phyloP scores from a whole-genome alignment of 2,113 vertebrate species.

The Astur gentilis region DNA sequence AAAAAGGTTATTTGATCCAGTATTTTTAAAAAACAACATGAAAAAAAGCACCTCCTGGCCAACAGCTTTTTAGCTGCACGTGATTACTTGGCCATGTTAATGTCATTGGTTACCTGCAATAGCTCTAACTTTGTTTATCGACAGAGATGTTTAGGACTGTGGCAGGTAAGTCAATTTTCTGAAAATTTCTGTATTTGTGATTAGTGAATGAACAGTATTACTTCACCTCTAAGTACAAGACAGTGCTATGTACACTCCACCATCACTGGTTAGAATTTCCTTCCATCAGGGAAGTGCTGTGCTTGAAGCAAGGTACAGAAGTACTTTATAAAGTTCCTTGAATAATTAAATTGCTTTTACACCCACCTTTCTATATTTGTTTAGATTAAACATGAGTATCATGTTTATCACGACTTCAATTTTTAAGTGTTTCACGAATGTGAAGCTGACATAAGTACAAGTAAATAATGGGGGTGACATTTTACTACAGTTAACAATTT shows the following conservation, averaged over 20 bases:
- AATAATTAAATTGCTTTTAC: not conserved
- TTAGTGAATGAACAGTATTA: not conserved
- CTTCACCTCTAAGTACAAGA: not conserved
- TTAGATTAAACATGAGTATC: not conserved
- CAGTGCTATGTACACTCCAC: not conserved
- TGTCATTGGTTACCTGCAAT: not conserved
- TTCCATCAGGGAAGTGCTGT: not conserved
- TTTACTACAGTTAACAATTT: not conserved
- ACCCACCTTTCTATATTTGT: not conserved
- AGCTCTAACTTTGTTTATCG: not conserved
- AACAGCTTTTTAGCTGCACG: not conserved
- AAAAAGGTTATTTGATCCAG: not conserved
- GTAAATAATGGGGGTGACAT: not conserved
- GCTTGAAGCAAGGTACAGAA: not conserved
- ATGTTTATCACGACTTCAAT: not conserved
- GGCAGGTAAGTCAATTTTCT: not conserved
- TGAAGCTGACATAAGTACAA: not conserved
- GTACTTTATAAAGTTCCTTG: not conserved
- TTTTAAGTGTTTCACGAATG: not conserved
- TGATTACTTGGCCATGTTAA: not conserved
- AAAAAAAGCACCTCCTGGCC: not conserved
- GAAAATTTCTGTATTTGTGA: not conserved
- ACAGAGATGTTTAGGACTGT: not conserved
- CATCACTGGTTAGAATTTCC: not conserved
- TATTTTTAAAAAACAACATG: not conserved